These are phyloP conservation scores for Luperina nickerlii DNA, from an alignment of 2,888 invertebrate species.

Conservation along the genomic window DNA sequence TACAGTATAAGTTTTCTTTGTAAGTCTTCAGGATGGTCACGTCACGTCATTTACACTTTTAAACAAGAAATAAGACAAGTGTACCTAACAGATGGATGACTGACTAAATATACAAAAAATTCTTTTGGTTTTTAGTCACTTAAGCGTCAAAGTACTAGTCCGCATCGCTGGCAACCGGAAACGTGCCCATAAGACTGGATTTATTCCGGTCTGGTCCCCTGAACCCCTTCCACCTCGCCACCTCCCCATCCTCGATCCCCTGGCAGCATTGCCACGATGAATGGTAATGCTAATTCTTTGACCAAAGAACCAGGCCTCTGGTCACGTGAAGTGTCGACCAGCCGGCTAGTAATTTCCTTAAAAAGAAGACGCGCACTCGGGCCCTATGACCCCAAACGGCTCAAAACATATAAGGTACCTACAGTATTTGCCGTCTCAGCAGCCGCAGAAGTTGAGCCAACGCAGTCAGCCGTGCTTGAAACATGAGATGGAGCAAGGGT, in stretches of 20 bases:
- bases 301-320: not conserved
- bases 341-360: not conserved
- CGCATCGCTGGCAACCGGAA: not conserved
- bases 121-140: not conserved
- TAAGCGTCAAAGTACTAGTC: not conserved
- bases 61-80: not conserved
- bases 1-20: conserved; percentile 41
- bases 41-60: not conserved
- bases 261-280: not conserved
- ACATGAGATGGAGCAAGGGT: not conserved
- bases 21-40: conserved; percentile 8
- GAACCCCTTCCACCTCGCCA: no score
- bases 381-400: not conserved
- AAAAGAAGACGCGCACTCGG: not conserved
- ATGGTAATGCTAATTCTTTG: not conserved
- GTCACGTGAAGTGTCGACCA: not conserved
- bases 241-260: no score
- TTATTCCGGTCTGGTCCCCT: no score
- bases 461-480: not conserved
- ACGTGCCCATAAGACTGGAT: not conserved
- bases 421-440: not conserved
- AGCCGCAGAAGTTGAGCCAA: not conserved
- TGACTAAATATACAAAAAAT: not conserved
- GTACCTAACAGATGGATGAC: not conserved
- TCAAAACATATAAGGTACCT: not conserved